phyloP scores from a whole-genome alignment of 2,797 vertebrate genomes.

The Melanitta fusca region DNA sequence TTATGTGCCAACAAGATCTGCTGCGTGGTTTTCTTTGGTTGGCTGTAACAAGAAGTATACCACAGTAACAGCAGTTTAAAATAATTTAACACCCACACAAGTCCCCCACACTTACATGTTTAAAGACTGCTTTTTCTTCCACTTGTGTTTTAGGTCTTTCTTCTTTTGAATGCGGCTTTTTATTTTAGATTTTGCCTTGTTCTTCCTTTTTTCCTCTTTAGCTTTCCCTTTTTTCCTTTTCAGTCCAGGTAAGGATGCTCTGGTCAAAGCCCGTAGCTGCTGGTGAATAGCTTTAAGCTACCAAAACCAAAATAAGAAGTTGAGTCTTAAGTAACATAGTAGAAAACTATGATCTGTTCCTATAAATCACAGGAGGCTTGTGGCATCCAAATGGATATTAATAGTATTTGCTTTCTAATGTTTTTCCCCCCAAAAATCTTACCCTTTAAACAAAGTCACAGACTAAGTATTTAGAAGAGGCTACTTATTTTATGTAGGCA shows the following conservation, averaged over 20 bases:
- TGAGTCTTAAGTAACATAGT: background rate
- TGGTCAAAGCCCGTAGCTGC: conserved; percentile 84
- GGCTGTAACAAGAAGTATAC: conserved; percentile 69
- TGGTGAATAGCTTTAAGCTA: conserved; percentile 88
- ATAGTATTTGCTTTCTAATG: conserved; percentile 2
- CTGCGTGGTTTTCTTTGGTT: conserved; percentile 71
- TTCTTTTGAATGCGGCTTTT: conserved; percentile 75
- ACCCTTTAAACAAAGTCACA: background rate
- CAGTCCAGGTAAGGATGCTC: conserved; percentile 79
- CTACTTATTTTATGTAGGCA: background rate
- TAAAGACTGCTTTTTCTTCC: conserved; percentile 76
- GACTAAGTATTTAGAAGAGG: background rate
- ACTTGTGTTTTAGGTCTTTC: conserved; percentile 74
- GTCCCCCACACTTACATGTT: conserved; percentile 80
- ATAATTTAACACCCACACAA: conserved; percentile 32
- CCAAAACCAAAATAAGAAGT: background rate
- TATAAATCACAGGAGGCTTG: background rate
- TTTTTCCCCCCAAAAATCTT: background rate
- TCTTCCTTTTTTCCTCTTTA: conserved; percentile 79
- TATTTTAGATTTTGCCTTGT: conserved; percentile 66
- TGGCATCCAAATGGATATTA: background rate
- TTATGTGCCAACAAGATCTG: conserved; percentile 44
- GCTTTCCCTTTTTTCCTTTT: conserved; percentile 84
- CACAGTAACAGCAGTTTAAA: conserved; percentile 30
- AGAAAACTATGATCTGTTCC: background rate